Evolutionary conservation across 2,797 vertebrate species (phyloP).

Genomic region (Graptemys geographica): DNA sequence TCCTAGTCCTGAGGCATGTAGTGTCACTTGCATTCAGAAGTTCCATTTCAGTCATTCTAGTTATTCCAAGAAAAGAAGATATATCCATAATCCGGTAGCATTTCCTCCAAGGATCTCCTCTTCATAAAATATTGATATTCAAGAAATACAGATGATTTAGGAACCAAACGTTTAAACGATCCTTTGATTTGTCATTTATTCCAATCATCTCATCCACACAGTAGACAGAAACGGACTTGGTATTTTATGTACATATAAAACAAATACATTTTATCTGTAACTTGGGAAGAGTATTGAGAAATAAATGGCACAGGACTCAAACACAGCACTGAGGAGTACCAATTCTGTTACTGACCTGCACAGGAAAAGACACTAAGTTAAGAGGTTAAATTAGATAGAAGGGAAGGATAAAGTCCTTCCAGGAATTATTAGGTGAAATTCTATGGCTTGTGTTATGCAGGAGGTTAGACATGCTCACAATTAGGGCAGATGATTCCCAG

Average conservation of each 20-base stretch:
- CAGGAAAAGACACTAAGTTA: slow-evolving; percentile 23
- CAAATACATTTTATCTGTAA: not conserved
- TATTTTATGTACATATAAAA: not conserved
- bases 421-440: not conserved
- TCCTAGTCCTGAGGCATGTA: not conserved
- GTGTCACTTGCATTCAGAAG: not conserved
- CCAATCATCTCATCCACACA: not conserved
- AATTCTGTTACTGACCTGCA: not conserved
- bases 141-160: not conserved
- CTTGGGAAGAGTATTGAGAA: accelerated
- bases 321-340: not conserved
- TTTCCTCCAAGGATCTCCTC: not conserved
- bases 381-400: slow-evolving; percentile 19
- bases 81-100: accelerated
- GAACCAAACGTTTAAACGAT: not conserved
- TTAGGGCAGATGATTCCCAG: not conserved
- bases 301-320: not conserved
- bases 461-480: not conserved
- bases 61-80: not conserved
- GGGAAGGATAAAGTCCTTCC: not conserved
- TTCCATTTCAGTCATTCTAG: not conserved
- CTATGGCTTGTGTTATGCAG: not conserved
- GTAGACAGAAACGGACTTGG: not conserved
- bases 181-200: not conserved
- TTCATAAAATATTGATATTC: not conserved